phyloP scores from a whole-genome alignment of 2,113 vertebrate genomes.

The Chamaea fasciata region DNA sequence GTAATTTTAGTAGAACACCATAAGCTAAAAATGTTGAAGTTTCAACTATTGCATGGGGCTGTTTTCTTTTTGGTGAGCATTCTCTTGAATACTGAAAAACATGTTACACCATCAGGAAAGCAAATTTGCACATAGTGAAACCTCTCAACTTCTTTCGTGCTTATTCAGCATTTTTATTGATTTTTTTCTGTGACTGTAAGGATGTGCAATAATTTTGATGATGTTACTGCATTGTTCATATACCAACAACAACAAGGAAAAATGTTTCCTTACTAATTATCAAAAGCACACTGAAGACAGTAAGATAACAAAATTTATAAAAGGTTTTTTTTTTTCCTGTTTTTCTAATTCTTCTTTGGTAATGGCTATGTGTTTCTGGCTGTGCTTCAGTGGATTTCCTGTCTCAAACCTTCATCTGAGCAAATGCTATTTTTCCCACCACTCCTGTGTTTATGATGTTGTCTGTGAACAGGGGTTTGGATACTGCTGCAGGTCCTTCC shows the following conservation, averaged over 20 bases:
- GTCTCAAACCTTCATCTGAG: background rate
- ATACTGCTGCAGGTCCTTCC: background rate
- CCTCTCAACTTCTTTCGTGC: background rate
- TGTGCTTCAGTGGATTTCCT: background rate
- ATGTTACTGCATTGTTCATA: background rate
- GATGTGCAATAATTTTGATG: background rate
- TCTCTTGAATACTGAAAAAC: background rate
- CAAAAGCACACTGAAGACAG: background rate
- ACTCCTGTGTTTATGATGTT: background rate
- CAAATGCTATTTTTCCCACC: background rate
- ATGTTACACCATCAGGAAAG: background rate
- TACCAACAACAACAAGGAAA: background rate
- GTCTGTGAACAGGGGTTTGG: background rate
- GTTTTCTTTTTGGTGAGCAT: background rate
- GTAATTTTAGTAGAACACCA: constrained; percentile 23
- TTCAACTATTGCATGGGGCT: background rate
- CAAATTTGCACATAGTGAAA: background rate
- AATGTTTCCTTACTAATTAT: background rate
- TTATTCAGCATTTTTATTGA: background rate
- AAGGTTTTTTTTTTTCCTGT: background rate
- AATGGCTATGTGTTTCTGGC: background rate
- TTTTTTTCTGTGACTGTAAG: background rate
- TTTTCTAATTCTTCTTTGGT: background rate
- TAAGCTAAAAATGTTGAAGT: background rate
- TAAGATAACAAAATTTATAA: background rate